phyloP scores from a whole-genome alignment of 2,888 invertebrate genomes.

The Sphaeridia pumilis region DNA sequence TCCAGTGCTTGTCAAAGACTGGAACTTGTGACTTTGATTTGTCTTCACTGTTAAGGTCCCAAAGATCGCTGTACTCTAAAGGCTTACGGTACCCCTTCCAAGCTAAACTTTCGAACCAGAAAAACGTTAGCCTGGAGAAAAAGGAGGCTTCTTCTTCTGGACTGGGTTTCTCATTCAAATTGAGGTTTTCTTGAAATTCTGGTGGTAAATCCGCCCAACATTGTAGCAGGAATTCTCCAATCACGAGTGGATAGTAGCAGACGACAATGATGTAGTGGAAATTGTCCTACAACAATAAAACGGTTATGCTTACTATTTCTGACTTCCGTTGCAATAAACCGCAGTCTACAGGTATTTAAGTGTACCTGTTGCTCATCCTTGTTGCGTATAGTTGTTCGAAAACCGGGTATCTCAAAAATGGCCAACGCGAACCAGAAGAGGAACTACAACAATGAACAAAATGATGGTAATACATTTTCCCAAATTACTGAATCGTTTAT shows the following conservation, averaged over 20 bases:
- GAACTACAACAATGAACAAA: too few relatives aligned
- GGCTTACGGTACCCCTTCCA: conserved; percentile 45
- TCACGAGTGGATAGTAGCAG: conserved; percentile 52
- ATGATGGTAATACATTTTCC: too few relatives aligned
- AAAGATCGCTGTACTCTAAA: conserved; percentile 45
- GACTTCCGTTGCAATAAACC: neutral
- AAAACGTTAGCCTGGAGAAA: conserved; percentile 43
- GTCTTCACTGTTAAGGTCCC: conserved; percentile 44
- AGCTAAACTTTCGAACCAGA: conserved; percentile 46
- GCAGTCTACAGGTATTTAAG: too few relatives aligned
- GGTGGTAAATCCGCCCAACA: conserved; percentile 40
- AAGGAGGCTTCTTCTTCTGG: conserved; percentile 45
- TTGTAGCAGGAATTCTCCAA: conserved; percentile 39
- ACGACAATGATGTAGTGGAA: conserved; percentile 63
- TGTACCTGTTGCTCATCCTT: too few relatives aligned
- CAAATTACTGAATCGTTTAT: too few relatives aligned
- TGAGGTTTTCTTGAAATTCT: conserved; percentile 30
- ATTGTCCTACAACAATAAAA: conserved; percentile 40
- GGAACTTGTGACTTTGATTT: conserved; percentile 39
- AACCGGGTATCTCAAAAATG: conserved; percentile 39
- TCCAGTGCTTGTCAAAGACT: conserved; percentile 41
- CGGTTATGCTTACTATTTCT: neutral
- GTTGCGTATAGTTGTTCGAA: conserved; percentile 23
- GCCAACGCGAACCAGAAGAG: conserved; percentile 44
- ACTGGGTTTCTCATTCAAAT: conserved; percentile 39